phyloP scores from a whole-genome alignment of 2,888 invertebrate genomes.

The Leptopilina syphax region DNA sequence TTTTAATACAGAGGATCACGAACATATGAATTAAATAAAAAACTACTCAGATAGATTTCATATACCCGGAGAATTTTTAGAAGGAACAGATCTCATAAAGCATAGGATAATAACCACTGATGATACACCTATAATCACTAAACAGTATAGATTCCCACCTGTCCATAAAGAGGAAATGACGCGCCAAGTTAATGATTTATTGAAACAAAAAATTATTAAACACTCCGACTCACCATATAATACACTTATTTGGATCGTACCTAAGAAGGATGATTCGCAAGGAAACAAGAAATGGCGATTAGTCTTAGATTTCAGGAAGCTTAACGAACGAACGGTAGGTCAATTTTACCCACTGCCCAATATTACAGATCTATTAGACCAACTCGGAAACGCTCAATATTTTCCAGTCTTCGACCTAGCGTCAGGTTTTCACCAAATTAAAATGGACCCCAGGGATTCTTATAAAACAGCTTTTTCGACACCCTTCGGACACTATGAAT shows the following conservation, averaged over 20 bases:
- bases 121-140: constrained; percentile 14
- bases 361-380: not conserved
- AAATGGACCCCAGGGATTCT: constrained; percentile 54
- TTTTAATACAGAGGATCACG: not conserved
- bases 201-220: too few relatives aligned
- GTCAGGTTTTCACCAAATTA: constrained; percentile 47
- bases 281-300: constrained; percentile 33
- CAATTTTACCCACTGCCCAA: constrained; percentile 38
- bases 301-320: constrained; percentile 34
- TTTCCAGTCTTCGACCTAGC: constrained; percentile 51
- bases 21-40: not conserved
- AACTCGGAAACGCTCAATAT: not conserved
- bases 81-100: not conserved
- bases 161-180: too few relatives aligned
- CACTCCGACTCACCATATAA: not conserved
- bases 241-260: constrained; percentile 14
- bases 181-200: too few relatives aligned
- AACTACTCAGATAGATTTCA: not conserved
- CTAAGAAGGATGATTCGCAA: constrained; percentile 12
- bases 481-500: too few relatives aligned
- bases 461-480: constrained; percentile 58
- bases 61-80: not conserved
- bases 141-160: constrained; percentile 7
- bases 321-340: constrained; percentile 3
- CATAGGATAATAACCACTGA: not conserved